Evolutionary conservation across 2,113 vertebrate genomes (phyloP).

Genomic region (Tilapia sparmanii): DNA sequence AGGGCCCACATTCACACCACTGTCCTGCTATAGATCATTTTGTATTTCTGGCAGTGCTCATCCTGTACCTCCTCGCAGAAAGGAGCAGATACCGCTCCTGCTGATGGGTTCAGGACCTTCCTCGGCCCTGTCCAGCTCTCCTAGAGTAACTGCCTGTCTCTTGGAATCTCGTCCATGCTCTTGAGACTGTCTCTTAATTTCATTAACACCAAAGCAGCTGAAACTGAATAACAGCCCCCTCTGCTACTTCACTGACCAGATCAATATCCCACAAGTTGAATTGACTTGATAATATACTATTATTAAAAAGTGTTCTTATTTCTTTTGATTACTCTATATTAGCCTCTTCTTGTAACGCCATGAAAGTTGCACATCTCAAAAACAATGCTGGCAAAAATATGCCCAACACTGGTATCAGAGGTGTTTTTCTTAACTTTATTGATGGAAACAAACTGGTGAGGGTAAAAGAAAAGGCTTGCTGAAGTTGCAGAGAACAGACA

Average conservation of each 20-base stretch:
- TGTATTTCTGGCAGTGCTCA: not conserved
- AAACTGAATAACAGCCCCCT: not conserved
- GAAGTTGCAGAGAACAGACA: slow-evolving; percentile 45
- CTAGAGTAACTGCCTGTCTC: not conserved
- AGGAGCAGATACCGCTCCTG: not conserved
- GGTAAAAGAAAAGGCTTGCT: slow-evolving; percentile 22
- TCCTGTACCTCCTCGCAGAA: not conserved
- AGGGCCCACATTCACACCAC: not conserved
- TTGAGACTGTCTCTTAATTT: not conserved
- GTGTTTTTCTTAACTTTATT: not conserved
- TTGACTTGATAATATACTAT: not conserved
- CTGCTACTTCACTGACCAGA: not conserved
- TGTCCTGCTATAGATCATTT: not conserved
- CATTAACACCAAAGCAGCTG: not conserved
- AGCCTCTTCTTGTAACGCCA: not conserved
- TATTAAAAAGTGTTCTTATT: not conserved
- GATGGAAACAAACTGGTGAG: not conserved
- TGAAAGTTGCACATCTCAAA: not conserved
- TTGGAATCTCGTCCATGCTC: not conserved
- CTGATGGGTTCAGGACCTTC: not conserved
- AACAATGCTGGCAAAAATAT: not conserved
- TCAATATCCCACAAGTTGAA: not conserved
- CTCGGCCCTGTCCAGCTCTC: not conserved
- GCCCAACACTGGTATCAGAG: not conserved
- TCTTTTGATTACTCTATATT: not conserved